phyloP scores from a whole-genome alignment of 2,797 vertebrate genomes.

The Ispidina picta region DNA sequence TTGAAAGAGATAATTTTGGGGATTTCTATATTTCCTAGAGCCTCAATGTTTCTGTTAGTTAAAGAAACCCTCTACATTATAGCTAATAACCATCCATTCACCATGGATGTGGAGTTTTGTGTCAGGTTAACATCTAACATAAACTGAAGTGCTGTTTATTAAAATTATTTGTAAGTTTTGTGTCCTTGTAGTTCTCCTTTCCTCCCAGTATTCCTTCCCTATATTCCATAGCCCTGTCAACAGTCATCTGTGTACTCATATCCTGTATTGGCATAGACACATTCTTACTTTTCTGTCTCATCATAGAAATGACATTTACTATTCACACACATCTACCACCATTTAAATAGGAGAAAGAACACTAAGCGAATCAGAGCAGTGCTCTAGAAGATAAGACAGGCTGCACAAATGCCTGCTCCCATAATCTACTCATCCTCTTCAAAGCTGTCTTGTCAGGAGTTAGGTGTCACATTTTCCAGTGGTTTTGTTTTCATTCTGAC shows the following conservation, averaged over 20 bases:
- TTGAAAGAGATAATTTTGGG: neutral
- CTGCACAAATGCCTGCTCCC: neutral
- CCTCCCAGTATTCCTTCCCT: neutral
- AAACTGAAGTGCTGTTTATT: slow-evolving; percentile 1
- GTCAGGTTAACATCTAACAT: neutral
- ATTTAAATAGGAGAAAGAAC: slow-evolving; percentile 3
- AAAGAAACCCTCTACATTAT: neutral
- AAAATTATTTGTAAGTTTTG: neutral
- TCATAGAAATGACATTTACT: neutral
- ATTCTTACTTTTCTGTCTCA: neutral
- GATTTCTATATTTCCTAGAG: neutral
- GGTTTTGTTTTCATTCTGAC: slow-evolving; percentile 30
- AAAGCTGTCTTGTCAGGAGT: slow-evolving; percentile 5
- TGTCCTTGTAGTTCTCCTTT: neutral
- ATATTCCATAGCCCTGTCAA: neutral
- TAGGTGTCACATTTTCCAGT: slow-evolving; percentile 8
- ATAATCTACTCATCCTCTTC: neutral
- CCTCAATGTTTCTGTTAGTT: neutral
- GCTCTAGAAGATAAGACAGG: neutral
- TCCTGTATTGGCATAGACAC: neutral
- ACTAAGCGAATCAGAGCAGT: neutral
- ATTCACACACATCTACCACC: neutral
- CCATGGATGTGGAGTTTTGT: neutral
- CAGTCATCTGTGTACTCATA: neutral
- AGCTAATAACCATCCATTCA: neutral